Conservation (phyloP, 92 coral and sea anemone species). For the Virgularia gustaviana region DNA sequence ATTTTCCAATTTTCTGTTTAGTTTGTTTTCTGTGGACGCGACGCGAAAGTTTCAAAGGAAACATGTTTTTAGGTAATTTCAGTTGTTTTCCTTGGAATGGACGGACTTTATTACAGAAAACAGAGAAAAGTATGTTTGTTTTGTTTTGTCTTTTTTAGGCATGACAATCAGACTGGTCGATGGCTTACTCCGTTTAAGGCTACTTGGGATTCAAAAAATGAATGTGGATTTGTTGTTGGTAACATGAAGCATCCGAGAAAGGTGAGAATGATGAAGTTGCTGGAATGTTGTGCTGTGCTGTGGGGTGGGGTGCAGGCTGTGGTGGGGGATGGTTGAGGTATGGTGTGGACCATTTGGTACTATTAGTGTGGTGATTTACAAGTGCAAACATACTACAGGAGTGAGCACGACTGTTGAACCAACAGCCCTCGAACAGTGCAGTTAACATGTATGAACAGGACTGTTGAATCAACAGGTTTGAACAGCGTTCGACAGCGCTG, state of each 20-base stretch:
- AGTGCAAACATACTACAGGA: no score
- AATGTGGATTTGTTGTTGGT: constrained; percentile 70
- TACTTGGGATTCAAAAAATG: constrained; percentile 86
- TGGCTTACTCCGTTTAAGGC: constrained; percentile 91
- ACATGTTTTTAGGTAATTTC: constrained; percentile 64
- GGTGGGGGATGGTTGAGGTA: no score
- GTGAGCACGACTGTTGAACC: no score
- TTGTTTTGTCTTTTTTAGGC: constrained; percentile 42
- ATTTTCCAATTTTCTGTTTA: constrained; percentile 37
- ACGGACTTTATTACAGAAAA: no score
- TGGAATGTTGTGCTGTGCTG: neutral
- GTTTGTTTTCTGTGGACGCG: constrained; percentile 56
- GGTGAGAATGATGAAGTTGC: constrained; percentile 33
- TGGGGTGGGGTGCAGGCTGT: no score
- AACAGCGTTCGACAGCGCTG: no score
- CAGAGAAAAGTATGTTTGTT: neutral
- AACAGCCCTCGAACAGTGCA: no score
- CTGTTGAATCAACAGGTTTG: no score
- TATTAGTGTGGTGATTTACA: no score
- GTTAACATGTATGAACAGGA: no score
- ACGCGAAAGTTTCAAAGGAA: constrained; percentile 46
- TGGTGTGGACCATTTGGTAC: no score
- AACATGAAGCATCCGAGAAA: constrained; percentile 75
- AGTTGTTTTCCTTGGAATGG: neutral
- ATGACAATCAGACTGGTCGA: constrained; percentile 76